These are phyloP conservation scores for Mesembrinibis cayennensis DNA, from an alignment of 2,113 vertebrate species.

Conservation along the genomic window DNA sequence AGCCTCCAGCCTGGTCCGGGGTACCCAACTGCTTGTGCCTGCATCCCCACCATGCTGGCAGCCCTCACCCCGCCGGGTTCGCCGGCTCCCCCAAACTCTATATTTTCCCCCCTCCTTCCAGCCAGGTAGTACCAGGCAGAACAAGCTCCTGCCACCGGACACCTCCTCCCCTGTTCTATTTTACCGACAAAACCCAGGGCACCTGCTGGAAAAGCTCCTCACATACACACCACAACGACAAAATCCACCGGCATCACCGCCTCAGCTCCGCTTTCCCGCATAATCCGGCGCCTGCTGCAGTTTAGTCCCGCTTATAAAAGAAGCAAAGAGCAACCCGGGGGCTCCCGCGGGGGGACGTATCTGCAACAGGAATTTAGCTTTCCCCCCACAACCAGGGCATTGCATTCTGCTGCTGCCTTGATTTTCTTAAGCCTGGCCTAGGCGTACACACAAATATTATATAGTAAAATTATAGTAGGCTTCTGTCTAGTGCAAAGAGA, in stretches of 20 bases:
- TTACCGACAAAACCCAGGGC: background rate
- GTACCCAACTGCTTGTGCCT: background rate
- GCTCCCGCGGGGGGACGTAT: background rate
- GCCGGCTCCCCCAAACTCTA: background rate
- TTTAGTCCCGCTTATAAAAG: background rate
- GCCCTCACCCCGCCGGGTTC: fast-evolving
- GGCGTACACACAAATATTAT: background rate
- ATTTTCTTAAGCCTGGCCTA: background rate
- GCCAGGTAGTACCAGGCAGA: background rate
- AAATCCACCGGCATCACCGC: background rate
- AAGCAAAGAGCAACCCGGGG: background rate
- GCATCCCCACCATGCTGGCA: fast-evolving
- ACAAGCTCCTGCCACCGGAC: background rate
- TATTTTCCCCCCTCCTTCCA: background rate
- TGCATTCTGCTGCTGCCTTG: background rate
- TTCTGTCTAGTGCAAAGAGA: background rate
- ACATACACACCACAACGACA: background rate
- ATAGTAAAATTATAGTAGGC: background rate
- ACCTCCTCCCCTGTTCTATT: background rate
- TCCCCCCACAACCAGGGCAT: background rate
- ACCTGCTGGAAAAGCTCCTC: conserved; percentile 28
- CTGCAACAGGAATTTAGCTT: background rate
- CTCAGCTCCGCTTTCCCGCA: background rate
- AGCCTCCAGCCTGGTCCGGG: background rate
- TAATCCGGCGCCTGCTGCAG: background rate